Evolutionary conservation across 2,797 vertebrate genomes (phyloP), one percentile per base, ranked within the genome.

Genomic region (Cossypha dichroa): DNA sequence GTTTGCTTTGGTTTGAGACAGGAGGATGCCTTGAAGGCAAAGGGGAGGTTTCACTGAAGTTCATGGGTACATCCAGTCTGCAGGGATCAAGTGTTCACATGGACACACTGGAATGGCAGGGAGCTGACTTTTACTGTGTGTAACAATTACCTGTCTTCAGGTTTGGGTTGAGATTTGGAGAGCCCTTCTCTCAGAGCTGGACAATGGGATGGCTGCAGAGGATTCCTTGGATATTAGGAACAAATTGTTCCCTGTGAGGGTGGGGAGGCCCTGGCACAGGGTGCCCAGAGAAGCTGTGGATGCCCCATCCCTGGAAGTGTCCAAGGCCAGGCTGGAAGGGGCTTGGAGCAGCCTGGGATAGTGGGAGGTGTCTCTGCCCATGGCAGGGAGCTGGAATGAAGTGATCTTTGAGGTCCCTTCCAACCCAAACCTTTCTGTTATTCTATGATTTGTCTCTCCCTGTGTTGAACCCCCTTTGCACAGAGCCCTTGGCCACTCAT

Each of bases 311-410:
- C 40, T 41, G 33, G 29, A 22, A 58, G 0, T 58, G 33, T 34
- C 6, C 43, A 77, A 40, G 10, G 5, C 15, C 36, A 22, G 26
- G 23, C 1, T 90, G 33, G 45, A 34, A 5, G 15, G 26, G 7
- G 3, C 17, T 64, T 23, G 15, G 33, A 77, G 25, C 6, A 26
- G 3, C 9, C 12, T 46, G 45, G 18, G 1, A 1, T 3, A 5
- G 15, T 23, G 29, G 17, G 41, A 83, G 17, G 2, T 18, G 20
- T 15, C 38, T n/a, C 29, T 56, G 17, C 5, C 12, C 20, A 15
- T 31, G 56, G 12, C 41, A 70, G 20, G 20, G 38, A 4, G 6
- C 3, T 70, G 13, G 29, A 64, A 58, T 45, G 20, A 45, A 22
- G 0, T 28, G 29, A 34, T 26, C 34, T 46, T 51, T 23, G 7